A percentile compares a stretch with the other conserved stretches of the same genome.
Conservation (phyloP, 2,113 vertebrate species). For the Callospermophilus lateralis region DNA sequence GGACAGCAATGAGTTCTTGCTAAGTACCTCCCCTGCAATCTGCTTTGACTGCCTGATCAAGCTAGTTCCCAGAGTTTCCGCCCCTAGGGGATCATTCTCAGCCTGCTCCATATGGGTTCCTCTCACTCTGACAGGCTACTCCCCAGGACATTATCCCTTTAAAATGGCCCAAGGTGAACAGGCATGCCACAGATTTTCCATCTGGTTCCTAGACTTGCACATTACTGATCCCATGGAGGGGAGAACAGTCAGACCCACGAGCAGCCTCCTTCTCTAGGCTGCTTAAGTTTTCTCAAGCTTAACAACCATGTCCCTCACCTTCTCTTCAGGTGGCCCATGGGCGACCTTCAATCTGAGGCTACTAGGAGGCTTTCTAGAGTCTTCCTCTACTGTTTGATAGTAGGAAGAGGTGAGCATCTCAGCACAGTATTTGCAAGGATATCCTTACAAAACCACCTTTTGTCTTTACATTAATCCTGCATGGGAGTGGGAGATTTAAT, state of each 20-base stretch:
- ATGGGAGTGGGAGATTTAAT: neutral
- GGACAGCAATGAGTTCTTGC: neutral
- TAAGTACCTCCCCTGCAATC: neutral
- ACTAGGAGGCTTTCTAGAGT: too few relatives aligned
- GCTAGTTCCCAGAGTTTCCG: neutral
- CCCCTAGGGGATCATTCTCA: neutral
- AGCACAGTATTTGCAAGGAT: neutral
- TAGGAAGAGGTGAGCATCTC: neutral
- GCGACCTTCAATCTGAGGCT: neutral
- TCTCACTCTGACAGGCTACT: too few relatives aligned
- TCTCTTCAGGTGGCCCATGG: neutral
- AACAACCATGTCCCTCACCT: neutral
- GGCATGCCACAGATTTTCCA: neutral
- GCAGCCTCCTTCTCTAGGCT: neutral
- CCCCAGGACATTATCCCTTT: neutral
- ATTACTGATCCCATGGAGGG: neutral
- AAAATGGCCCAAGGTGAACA: neutral
- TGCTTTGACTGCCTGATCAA: neutral
- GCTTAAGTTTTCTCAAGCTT: neutral
- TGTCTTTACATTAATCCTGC: neutral
- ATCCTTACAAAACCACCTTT: constrained; percentile 12
- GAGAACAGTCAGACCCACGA: neutral
- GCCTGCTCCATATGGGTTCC: neutral
- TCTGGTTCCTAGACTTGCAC: neutral
- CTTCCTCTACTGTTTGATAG: neutral